Percentiles rank a stretch among this genome's conserved stretches.
These are phyloP conservation scores for Epizoanthus illoricatus DNA, from an alignment of 92 coral and sea anemone species.

Conservation along the genomic window DNA sequence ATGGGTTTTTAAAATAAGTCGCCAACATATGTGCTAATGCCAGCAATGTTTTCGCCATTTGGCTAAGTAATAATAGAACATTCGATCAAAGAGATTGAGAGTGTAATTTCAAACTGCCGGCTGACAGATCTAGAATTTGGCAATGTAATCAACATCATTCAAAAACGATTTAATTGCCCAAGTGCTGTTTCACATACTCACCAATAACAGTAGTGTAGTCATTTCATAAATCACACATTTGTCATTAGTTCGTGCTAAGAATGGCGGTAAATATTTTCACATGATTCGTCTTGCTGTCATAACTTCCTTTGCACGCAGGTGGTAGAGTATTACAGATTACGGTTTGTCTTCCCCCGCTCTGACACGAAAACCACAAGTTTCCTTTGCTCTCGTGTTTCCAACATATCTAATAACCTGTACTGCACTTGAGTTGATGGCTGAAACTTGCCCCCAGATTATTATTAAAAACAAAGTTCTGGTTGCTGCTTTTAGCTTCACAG, in stretches of 20 bases:
- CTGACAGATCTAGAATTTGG: constrained; percentile 28
- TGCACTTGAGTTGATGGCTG: neutral
- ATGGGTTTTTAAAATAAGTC: constrained; percentile 39
- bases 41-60: constrained; percentile 35
- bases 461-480: constrained; percentile 11
- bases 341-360: constrained; percentile 27
- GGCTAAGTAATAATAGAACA: constrained; percentile 35
- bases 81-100: constrained; percentile 20
- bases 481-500: constrained; percentile 19
- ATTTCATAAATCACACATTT: constrained; percentile 25
- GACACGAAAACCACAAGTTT: constrained; percentile 41
- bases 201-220: constrained; percentile 7
- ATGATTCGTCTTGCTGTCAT: constrained; percentile 38
- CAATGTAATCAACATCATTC: constrained; percentile 21
- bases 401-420: constrained; percentile 27
- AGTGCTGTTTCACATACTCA: constrained; percentile 36
- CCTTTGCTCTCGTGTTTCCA: constrained; percentile 39
- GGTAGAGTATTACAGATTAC: neutral
- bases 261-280: constrained; percentile 32
- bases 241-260: constrained; percentile 26
- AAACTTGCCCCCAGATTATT: constrained; percentile 23
- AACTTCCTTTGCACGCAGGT: constrained; percentile 15
- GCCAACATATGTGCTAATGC: constrained; percentile 41
- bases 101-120: constrained; percentile 28
- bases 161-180: neutral